A percentile compares a stretch with the other conserved stretches of the same genome.
Evolutionary conservation across 2,888 invertebrate genomes (phyloP).

Genomic region (Hypolimnas misippus): DNA sequence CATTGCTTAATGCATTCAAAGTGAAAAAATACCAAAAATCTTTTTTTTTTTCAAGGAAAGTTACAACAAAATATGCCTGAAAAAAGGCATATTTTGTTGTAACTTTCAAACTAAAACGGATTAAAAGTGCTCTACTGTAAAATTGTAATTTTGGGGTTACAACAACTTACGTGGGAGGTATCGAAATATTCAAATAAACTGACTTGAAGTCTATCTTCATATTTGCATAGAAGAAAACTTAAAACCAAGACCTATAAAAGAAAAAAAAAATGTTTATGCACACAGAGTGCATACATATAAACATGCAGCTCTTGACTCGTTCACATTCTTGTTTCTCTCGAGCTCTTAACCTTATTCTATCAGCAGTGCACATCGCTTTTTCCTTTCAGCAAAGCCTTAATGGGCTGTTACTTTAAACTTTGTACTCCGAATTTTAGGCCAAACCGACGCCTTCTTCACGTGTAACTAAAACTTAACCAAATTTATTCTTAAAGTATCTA

Average conservation of each 20-base stretch:
- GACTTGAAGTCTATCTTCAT: background rate
- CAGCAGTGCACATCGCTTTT: constrained; percentile 11
- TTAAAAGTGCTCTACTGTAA: no score
- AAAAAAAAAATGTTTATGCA: background rate
- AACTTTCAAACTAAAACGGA: no score
- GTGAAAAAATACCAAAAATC: no score
- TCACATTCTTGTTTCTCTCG: constrained; percentile 11
- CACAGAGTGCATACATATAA: background rate
- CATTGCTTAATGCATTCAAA: no score
- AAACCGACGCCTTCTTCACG: constrained; percentile 9
- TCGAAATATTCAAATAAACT: background rate
- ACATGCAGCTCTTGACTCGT: background rate
- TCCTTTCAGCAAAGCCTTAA: constrained; percentile 10
- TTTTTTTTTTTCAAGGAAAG: no score
- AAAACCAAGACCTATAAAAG: background rate
- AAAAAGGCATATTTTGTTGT: no score
- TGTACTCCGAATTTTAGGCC: constrained; percentile 17
- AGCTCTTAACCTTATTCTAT: constrained; percentile 19
- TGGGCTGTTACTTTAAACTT: constrained; percentile 16
- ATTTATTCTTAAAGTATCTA: constrained; percentile 28
- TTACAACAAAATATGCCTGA: no score
- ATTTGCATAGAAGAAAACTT: background rate
- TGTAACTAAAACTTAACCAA: constrained; percentile 13
- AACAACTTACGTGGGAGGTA: no score
- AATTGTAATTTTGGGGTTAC: no score